Evolutionary conservation across 2,113 vertebrate species (phyloP).

Genomic region (Thalassoma bifasciatum): DNA sequence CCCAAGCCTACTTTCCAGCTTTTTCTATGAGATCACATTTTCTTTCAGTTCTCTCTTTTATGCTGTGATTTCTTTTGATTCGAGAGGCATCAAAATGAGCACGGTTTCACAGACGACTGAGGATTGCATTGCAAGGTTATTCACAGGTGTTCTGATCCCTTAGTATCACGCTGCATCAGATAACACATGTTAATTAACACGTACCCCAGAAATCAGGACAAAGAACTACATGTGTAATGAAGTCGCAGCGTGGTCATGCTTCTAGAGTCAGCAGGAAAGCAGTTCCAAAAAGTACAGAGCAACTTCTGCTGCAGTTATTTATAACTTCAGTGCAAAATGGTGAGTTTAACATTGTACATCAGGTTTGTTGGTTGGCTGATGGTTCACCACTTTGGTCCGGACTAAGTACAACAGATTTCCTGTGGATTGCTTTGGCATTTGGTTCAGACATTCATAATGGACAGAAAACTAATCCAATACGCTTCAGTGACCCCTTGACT

Average conservation of each 20-base stretch:
- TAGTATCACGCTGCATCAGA: slow-evolving; percentile 58
- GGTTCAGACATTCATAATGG: no score
- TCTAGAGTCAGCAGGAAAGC: slow-evolving; percentile 37
- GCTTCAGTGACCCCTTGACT: no score
- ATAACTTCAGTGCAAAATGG: slow-evolving; percentile 1
- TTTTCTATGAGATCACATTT: slow-evolving; percentile 35
- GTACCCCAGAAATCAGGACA: slow-evolving; percentile 51
- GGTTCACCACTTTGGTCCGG: no score
- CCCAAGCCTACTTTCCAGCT: slow-evolving; percentile 30
- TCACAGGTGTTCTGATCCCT: slow-evolving; percentile 59
- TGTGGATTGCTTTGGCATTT: no score
- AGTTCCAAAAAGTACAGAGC: neutral
- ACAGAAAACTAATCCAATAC: no score
- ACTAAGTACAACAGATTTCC: no score
- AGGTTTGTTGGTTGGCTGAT: no score
- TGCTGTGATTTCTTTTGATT: slow-evolving; percentile 49
- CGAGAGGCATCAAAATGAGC: slow-evolving; percentile 51
- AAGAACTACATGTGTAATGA: slow-evolving; percentile 49
- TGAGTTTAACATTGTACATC: neutral
- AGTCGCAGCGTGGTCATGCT: slow-evolving; percentile 61
- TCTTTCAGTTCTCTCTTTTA: slow-evolving; percentile 35
- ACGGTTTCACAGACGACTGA: slow-evolving; percentile 42
- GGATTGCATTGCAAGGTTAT: slow-evolving; percentile 44
- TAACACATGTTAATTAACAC: slow-evolving; percentile 69
- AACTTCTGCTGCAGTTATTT: slow-evolving; percentile 35